Percentiles rank a stretch among this genome's conserved stretches.
Conservation (phyloP, 2,797 vertebrate genomes). For the Heteromormyrus szaboi region DNA sequence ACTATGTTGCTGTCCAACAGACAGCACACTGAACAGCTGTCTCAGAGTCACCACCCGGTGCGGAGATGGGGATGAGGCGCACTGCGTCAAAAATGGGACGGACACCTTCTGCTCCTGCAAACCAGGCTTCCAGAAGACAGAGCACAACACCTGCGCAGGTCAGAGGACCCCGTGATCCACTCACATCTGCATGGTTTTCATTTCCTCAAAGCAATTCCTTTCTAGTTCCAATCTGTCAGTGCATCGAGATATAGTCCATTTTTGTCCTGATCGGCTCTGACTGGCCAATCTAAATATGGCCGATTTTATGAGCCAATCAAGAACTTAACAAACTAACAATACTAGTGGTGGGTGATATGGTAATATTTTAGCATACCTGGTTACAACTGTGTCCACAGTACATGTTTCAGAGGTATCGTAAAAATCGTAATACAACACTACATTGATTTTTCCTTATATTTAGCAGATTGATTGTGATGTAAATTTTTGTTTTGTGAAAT, state of each 20-base stretch:
- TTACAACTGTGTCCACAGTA: neutral
- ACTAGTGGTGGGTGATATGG: neutral
- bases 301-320: neutral
- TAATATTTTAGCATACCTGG: neutral
- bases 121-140: slow-evolving; percentile 75
- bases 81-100: slow-evolving; percentile 68
- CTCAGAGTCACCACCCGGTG: slow-evolving; percentile 72
- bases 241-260: neutral
- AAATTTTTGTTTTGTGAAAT: too few species aligned
- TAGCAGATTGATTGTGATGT: neutral
- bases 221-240: neutral
- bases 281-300: neutral
- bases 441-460: neutral
- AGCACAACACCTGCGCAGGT: slow-evolving; percentile 82
- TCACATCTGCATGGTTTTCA: neutral
- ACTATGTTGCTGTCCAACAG: slow-evolving; percentile 40
- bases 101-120: slow-evolving; percentile 83
- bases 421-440: neutral
- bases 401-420: neutral
- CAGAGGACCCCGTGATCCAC: slow-evolving; percentile 3
- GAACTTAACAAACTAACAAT: neutral
- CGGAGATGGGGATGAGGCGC: slow-evolving; percentile 78
- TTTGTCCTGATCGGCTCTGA: neutral
- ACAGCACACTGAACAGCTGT: slow-evolving; percentile 74
- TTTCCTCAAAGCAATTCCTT: neutral